Evolutionary conservation across 2,113 vertebrate genomes (phyloP).

Genomic region (Gorsachius goisagi): DNA sequence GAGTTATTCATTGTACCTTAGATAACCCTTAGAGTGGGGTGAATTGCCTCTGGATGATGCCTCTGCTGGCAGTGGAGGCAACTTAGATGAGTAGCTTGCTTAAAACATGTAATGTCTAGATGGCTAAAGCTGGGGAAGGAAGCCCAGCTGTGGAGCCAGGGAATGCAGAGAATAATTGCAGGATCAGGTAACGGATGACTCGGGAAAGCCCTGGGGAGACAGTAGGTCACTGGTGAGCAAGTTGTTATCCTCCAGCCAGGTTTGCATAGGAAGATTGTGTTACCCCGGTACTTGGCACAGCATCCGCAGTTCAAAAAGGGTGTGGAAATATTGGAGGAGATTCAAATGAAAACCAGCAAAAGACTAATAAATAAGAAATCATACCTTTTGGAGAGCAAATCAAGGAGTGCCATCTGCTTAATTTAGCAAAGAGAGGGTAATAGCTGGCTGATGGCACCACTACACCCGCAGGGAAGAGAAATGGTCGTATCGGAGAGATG

Average conservation of each 20-base stretch:
- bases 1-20: not conserved
- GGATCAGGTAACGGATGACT: not conserved
- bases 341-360: not conserved
- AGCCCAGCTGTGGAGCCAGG: not conserved
- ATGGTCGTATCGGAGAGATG: rapidly evolving
- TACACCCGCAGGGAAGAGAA: not conserved
- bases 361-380: not conserved
- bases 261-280: not conserved
- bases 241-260: not conserved
- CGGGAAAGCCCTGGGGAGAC: not conserved
- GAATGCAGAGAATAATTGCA: not conserved
- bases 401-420: not conserved
- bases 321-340: not conserved
- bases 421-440: not conserved
- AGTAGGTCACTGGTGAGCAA: not conserved
- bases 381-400: not conserved
- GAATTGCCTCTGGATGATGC: not conserved
- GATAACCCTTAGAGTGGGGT: not conserved
- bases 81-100: not conserved
- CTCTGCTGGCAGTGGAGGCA: not conserved
- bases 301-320: not conserved
- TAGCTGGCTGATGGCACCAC: not conserved
- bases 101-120: not conserved
- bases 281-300: not conserved
- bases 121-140: not conserved